Base-by-base conservation (phyloP, 2,113 vertebrate species). In the Daboia siamensis region DNA sequence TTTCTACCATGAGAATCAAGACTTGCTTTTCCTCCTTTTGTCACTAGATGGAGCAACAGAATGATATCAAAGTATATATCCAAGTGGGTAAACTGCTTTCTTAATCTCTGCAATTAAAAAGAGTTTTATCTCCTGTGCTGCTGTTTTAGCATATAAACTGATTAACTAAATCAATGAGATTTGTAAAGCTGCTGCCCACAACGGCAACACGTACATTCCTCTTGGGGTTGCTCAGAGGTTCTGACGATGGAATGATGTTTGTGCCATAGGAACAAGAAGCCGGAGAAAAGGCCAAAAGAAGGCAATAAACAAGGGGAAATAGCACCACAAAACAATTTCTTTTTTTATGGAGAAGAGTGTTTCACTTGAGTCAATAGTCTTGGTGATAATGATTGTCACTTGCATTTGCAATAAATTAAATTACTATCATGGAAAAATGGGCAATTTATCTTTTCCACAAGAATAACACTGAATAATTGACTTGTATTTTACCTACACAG, bases 41-140 rank as follows among this genome's bases (percentile, higher is more conserved):
- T 95, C 96, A 64, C 95, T 93, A 95, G 96, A 94, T 93, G 96
- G 95, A 93, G 94, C 96, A 92, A 57, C 48, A 91, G 95, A 93
- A 95, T 93, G 91, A 0, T 85, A 44, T 90, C 90, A 91, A 69
- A 88, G 0, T 69, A 91, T 86, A 69, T 51, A 90, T 91, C 52
- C 0, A 54, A 6, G 89, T 84, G 21, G 0, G 20, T 85, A 89
- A 4, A 93, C 52, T 39, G 90, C 74, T 59, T 85, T 44, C 92
- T 80, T 89, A 1, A 87, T 91, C 92, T 29, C 90, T 51, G 88
- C 94, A 87, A 10, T 59, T 92, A 48, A 80, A 74, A 59, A 80
- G 74, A 59, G 46, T 90, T 56, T 91, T 80, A 1, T 87, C 74
- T 94, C 90, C 84, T 7, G 59, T 90, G 46, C 86, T 92, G 61